Evolutionary conservation across 2,797 vertebrate species (phyloP).

Genomic region (Eospalax fontanierii): DNA sequence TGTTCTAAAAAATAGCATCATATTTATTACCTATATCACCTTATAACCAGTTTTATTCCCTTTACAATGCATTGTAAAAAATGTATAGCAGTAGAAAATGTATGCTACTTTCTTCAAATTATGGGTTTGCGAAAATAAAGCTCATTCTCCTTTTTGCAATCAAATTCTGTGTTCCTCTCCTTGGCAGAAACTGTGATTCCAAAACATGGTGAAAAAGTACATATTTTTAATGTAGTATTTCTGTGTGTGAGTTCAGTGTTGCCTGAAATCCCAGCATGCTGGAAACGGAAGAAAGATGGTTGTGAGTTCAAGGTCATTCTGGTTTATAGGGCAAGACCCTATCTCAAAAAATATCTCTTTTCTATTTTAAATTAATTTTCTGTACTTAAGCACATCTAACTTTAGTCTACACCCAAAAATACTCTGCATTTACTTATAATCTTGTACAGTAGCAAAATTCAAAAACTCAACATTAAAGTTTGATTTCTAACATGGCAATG

Average conservation of each 20-base stretch:
- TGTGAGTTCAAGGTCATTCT: background rate
- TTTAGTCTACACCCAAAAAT: slow-evolving; percentile 24
- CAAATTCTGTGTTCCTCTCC: background rate
- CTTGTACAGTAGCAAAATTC: background rate
- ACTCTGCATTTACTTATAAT: background rate
- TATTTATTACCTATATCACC: background rate
- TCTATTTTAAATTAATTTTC: slow-evolving; percentile 12
- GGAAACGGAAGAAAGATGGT: background rate
- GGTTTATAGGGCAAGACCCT: background rate
- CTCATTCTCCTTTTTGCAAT: background rate
- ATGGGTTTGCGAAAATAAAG: background rate
- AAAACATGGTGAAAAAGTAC: background rate
- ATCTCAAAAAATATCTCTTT: slow-evolving; percentile 22
- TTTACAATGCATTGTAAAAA: background rate
- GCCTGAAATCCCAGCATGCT: background rate
- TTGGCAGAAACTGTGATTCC: background rate
- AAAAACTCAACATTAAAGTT: background rate
- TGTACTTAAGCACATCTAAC: background rate
- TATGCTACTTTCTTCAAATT: background rate
- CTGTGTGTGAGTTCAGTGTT: background rate
- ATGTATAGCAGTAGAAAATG: background rate
- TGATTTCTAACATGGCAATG: slow-evolving; percentile 1
- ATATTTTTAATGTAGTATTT: background rate
- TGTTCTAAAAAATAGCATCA: background rate
- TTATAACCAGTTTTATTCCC: slow-evolving; percentile 1